Conservation (phyloP, 2,797 vertebrate genomes). For the Lepus oiostolus region DNA sequence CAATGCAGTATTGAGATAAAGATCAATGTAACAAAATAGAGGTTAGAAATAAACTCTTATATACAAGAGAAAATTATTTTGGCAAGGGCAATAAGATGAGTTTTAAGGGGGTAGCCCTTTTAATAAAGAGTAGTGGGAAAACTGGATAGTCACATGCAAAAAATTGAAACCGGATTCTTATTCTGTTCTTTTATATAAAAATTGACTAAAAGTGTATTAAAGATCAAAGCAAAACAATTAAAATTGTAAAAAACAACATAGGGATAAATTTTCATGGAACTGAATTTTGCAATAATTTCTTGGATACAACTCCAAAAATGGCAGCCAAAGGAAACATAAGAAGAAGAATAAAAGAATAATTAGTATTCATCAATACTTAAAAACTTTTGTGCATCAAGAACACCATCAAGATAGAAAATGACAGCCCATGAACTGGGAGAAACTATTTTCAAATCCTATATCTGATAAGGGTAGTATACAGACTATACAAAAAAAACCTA, state of each 20-base stretch:
- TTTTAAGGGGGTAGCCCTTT: neutral
- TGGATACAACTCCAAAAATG: neutral
- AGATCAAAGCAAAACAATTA: neutral
- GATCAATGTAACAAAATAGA: neutral
- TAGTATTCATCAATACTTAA: constrained; percentile 24
- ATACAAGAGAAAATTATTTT: neutral
- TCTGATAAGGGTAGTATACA: neutral
- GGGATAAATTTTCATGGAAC: neutral
- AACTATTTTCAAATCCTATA: neutral
- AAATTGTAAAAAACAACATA: no score
- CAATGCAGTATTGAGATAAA: neutral
- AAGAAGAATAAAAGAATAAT: neutral
- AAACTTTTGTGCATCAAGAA: neutral
- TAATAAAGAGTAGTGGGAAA: neutral
- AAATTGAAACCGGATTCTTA: neutral
- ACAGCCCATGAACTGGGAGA: no score
- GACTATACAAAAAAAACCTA: neutral
- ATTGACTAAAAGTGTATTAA: neutral
- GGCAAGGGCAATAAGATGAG: neutral
- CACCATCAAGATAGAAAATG: no score
- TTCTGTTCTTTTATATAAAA: neutral
- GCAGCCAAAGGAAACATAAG: no score
- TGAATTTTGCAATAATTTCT: neutral
- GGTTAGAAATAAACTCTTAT: neutral
- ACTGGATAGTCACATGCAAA: neutral